phyloP scores from a whole-genome alignment of 2,113 vertebrate species.

The Spea bombifrons region DNA sequence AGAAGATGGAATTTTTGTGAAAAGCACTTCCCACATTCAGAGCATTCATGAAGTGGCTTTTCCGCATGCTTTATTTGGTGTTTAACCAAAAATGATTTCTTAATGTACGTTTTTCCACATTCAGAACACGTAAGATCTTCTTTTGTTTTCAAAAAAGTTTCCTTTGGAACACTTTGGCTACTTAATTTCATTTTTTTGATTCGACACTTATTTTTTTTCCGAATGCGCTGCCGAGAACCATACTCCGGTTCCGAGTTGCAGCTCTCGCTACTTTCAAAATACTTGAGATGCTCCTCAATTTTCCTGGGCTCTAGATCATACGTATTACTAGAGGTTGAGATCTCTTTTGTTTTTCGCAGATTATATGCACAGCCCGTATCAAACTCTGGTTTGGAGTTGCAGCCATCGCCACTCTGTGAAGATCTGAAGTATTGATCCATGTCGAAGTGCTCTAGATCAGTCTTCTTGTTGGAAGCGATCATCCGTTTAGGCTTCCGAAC shows the following conservation, averaged over 20 bases:
- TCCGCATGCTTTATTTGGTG: slow-evolving; percentile 33
- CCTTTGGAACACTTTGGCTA: neutral
- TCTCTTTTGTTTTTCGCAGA: neutral
- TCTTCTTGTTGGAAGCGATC: neutral
- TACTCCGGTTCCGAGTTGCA: neutral
- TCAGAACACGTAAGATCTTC: neutral
- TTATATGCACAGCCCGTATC: neutral
- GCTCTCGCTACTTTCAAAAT: neutral
- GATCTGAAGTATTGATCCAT: too few species aligned
- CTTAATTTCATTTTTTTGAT: neutral
- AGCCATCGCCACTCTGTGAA: too few species aligned
- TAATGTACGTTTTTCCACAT: neutral
- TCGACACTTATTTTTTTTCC: neutral
- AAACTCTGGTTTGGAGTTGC: too few species aligned
- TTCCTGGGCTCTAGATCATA: neutral
- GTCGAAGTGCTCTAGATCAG: neutral
- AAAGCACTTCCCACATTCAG: slow-evolving; percentile 53
- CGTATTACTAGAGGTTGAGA: neutral
- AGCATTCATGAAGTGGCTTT: slow-evolving; percentile 51
- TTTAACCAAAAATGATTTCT: neutral
- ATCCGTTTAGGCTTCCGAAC: neutral
- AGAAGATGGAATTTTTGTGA: slow-evolving; percentile 52
- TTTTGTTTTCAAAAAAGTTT: neutral
- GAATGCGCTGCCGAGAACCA: neutral
- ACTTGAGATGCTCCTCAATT: neutral